Evolutionary conservation across 2,113 vertebrate genomes (phyloP).

Genomic region (Lepus americanus): DNA sequence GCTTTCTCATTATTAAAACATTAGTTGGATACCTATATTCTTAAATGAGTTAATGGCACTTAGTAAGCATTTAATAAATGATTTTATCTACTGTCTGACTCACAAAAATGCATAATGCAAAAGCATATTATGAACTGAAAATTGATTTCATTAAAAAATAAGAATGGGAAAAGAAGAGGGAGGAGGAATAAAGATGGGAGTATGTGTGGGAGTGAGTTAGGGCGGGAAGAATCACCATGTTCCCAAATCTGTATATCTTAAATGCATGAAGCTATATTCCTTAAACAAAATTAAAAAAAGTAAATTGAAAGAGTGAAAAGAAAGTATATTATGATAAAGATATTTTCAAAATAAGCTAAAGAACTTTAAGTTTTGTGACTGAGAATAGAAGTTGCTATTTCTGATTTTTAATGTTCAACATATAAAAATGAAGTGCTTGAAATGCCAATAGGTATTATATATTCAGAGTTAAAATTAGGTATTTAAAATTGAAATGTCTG

Average conservation of each 20-base stretch:
- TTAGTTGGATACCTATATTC: not conserved
- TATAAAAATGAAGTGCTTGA: not conserved
- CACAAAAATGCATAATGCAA: not conserved
- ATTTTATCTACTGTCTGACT: not conserved
- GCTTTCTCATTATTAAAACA: slow-evolving; percentile 48
- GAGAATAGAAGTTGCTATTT: not conserved
- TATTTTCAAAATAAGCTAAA: slow-evolving; percentile 39
- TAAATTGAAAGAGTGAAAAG: too few relatives aligned
- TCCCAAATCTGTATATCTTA: too few relatives aligned
- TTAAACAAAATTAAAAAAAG: too few relatives aligned
- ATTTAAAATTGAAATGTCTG: slow-evolving; percentile 39
- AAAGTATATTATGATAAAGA: not conserved
- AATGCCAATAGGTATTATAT: not conserved
- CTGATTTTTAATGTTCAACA: not conserved
- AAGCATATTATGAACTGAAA: too few relatives aligned
- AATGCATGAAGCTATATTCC: too few relatives aligned
- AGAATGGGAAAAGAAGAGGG: too few relatives aligned
- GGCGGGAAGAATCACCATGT: too few relatives aligned
- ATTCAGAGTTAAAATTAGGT: slow-evolving; percentile 14
- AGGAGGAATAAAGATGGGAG: too few relatives aligned
- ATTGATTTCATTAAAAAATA: too few relatives aligned
- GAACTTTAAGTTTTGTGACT: slow-evolving; percentile 51
- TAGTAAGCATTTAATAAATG: slow-evolving; percentile 26
- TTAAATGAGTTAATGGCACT: not conserved
- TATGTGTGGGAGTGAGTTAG: too few relatives aligned